Percentiles rank a stretch among this genome's conserved stretches.
phyloP scores from a whole-genome alignment of 2,797 vertebrate genomes.

The Enteromius afrohamiltoni region DNA sequence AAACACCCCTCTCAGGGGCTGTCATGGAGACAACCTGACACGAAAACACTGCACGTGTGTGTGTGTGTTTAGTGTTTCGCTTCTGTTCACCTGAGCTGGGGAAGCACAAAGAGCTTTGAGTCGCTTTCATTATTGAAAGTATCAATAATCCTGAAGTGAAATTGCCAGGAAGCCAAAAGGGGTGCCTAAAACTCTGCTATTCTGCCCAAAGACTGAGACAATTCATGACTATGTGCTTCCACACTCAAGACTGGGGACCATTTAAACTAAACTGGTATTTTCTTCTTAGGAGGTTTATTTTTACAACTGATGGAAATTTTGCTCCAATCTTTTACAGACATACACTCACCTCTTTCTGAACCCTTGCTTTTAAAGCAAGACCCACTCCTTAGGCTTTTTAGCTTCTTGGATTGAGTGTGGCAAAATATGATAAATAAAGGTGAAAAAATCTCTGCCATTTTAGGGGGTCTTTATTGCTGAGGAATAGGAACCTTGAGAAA shows the following conservation, averaged over 20 bases:
- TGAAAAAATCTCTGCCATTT: constrained; percentile 2
- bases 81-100: constrained; percentile 45
- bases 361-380: constrained; percentile 5
- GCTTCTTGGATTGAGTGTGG: constrained; percentile 6
- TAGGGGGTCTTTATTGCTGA: constrained; percentile 7
- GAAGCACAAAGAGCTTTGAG: constrained; percentile 30
- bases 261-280: constrained; percentile 30
- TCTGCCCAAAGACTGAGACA: not conserved
- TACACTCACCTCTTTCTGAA: not conserved
- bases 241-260: not conserved
- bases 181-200: not conserved
- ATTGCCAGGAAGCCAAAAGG: constrained; percentile 1
- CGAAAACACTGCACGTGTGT: constrained; percentile 27
- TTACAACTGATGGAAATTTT: not conserved
- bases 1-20: constrained; percentile 41
- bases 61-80: constrained; percentile 46
- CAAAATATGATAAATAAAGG: constrained; percentile 17
- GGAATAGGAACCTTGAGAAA: constrained; percentile 21
- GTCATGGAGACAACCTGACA: constrained; percentile 51
- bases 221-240: constrained; percentile 21
- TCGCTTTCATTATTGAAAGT: constrained; percentile 39
- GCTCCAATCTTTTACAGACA: not conserved
- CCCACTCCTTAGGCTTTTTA: not conserved
- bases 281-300: not conserved
- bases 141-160: constrained; percentile 41